These are phyloP conservation scores for Drosophila kohkoa DNA, from an alignment of 1,140 invertebrate species.

Conservation along the genomic window DNA sequence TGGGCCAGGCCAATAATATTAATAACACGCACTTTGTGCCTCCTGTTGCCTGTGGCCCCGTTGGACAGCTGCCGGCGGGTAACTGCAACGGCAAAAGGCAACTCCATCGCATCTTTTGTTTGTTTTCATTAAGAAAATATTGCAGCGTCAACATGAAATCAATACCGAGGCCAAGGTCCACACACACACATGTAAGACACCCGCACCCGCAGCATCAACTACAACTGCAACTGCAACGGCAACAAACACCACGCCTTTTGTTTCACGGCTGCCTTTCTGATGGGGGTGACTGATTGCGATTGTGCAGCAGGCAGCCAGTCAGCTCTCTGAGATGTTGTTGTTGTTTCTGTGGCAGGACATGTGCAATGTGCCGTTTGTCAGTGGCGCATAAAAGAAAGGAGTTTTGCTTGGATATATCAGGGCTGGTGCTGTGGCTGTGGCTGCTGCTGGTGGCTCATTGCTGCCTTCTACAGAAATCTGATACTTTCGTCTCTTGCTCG, in stretches of 20 bases:
- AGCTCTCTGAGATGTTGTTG: slow-evolving; percentile 32
- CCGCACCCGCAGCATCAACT: slow-evolving; percentile 39
- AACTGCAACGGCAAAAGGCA: slow-evolving; percentile 38
- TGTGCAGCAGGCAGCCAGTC: slow-evolving; percentile 55
- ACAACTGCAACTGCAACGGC: slow-evolving; percentile 3
- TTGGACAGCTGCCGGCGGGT: slow-evolving; percentile 49
- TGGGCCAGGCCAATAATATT: slow-evolving; percentile 82
- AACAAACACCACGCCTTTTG: slow-evolving; percentile 62
- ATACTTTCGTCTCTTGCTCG: slow-evolving; percentile 65
- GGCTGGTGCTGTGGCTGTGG: slow-evolving; percentile 56
- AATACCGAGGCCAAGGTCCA: slow-evolving; percentile 78
- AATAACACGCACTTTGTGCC: slow-evolving; percentile 81
- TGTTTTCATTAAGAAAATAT: slow-evolving; percentile 84
- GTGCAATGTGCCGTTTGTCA: slow-evolving; percentile 81
- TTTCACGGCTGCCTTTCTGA: slow-evolving; percentile 79
- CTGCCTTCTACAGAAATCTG: slow-evolving; percentile 74
- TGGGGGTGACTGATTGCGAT: slow-evolving; percentile 82
- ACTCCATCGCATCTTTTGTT: slow-evolving; percentile 65
- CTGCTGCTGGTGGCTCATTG: slow-evolving; percentile 12
- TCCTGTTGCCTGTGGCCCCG: slow-evolving; percentile 41
- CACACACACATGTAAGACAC: slow-evolving; percentile 47
- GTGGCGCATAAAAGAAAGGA: slow-evolving; percentile 82
- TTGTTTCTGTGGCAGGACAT: slow-evolving; percentile 62
- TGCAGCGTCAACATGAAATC: slow-evolving; percentile 83
- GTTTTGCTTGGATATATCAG: slow-evolving; percentile 60